phyloP scores from a whole-genome alignment of 2,888 invertebrate species.

The Petrolisthes cinctipes region DNA sequence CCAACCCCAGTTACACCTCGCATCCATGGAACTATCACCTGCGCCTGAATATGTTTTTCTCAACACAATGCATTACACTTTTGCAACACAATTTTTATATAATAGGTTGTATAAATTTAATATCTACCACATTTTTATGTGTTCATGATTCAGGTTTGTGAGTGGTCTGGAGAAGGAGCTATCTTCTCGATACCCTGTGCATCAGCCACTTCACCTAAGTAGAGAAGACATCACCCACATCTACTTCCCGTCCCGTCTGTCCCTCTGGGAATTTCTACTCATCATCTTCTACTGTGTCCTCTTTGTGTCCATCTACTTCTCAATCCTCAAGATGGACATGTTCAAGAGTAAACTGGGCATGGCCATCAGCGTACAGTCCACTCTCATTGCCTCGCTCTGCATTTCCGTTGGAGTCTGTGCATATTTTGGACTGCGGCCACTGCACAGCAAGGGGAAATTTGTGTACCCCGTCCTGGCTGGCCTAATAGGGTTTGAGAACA shows the following conservation, averaged over 20 bases:
- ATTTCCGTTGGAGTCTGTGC: conserved; percentile 83
- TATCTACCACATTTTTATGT: not conserved
- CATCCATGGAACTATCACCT: not conserved
- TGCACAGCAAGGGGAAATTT: conserved; percentile 79
- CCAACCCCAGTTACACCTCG: not conserved
- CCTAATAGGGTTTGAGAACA: conserved; percentile 93
- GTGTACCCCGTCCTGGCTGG: conserved; percentile 95
- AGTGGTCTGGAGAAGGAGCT: conserved; percentile 81
- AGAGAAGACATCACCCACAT: conserved; percentile 77
- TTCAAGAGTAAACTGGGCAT: conserved; percentile 87
- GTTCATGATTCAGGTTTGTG: conserved; percentile 77
- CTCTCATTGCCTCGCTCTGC: conserved; percentile 82
- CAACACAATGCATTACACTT: not conserved
- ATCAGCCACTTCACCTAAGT: conserved; percentile 70
- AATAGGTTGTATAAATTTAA: not conserved
- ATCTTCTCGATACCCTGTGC: conserved; percentile 79
- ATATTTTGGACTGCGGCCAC: conserved; percentile 79
- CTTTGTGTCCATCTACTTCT: conserved; percentile 94
- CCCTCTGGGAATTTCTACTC: conserved; percentile 84
- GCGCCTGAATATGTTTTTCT: not conserved
- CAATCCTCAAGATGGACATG: conserved; percentile 93
- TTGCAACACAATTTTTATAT: not conserved
- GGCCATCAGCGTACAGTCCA: conserved; percentile 90
- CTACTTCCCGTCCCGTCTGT: conserved; percentile 90
- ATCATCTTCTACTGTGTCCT: conserved; percentile 86